phyloP scores from a whole-genome alignment of 2,888 invertebrate species.

The Papilio elwesi region DNA sequence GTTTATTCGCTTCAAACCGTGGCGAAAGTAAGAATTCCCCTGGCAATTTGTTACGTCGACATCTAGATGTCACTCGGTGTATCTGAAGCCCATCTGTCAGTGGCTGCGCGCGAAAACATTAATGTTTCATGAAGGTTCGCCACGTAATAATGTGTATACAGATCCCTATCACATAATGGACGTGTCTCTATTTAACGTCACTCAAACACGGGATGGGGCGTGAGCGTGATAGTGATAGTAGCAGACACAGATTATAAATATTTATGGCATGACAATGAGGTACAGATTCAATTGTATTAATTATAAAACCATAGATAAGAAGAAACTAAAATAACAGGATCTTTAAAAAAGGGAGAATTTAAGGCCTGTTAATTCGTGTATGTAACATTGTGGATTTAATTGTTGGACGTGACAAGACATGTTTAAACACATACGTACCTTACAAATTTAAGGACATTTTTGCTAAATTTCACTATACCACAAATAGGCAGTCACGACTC shows the following conservation, averaged over 20 bases:
- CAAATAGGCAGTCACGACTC: no score
- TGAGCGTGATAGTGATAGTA: conserved; percentile 49
- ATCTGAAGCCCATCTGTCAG: conserved; percentile 77
- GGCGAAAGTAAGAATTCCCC: conserved; percentile 49
- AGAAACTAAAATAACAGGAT: neutral
- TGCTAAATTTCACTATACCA: no score
- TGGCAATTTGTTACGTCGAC: conserved; percentile 46
- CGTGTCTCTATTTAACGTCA: conserved; percentile 70
- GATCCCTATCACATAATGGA: conserved; percentile 82
- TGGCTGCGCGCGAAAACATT: conserved; percentile 62
- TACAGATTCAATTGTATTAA: conserved; percentile 32
- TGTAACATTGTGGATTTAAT: no score
- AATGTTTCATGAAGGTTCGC: conserved; percentile 76
- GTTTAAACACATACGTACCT: no score
- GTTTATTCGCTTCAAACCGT: conserved; percentile 38
- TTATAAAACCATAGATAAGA: conserved; percentile 18
- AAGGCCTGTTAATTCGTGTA: no score
- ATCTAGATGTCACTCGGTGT: conserved; percentile 61
- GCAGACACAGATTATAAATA: conserved; percentile 35
- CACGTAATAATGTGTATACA: conserved; percentile 53
- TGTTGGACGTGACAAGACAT: neutral
- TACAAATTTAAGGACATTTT: no score
- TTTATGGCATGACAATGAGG: conserved; percentile 31
- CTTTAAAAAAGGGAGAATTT: neutral
- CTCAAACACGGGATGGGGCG: conserved; percentile 53